Base-by-base conservation (phyloP, 92 coral and sea anemone genomes). In the Plumapathes pennacea region DNA sequence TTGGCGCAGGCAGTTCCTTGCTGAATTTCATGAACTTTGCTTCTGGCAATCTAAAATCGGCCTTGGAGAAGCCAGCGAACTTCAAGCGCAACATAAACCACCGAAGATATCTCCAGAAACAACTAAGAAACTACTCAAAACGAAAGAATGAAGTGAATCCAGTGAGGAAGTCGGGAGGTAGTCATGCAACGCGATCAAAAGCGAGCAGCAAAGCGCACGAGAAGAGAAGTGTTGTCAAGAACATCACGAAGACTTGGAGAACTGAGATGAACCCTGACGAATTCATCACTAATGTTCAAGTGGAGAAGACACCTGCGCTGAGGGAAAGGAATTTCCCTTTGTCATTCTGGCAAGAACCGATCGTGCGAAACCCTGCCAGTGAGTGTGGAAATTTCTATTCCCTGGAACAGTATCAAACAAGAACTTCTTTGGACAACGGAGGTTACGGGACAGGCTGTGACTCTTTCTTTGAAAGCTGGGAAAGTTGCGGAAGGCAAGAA, bases 31-130 rank as follows among this genome's bases (percentile, higher is more conserved):
- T 94, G 99, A 94, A 86, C 54, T 80, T 84, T 44, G 99, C 99
- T 10, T 88, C 99, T 19, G 91, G 85, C 11, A 94, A 84, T 66
- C 94, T 94, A 17, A 94, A 94, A 54, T 80, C 89, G 6, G 99
- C 99, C 32, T 59, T 94, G 59, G 99, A 94, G 36, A 94, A 94
- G 59, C 99, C 99, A 34, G 96, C 95, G 32, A 94, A 84, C 60
- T 94, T 94, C 62, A 94, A 94, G 57, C 50, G 99, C 32, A 94
- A 94, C 76, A 94, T 94, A 50, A 94, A 94, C 66, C 99, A 94
- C 54, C 84, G 99, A 6, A 60, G 99, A 49, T 94, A 88, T 53
- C 84, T 94, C 24, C 99, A 94, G 44, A 94, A 94, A 52, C 99
- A 94, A 58, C 71, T 88, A 28, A 54, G 86, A 60, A 88, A 88